phyloP scores from a whole-genome alignment of 1,140 invertebrate genomes.

The Conus ventricosus region DNA sequence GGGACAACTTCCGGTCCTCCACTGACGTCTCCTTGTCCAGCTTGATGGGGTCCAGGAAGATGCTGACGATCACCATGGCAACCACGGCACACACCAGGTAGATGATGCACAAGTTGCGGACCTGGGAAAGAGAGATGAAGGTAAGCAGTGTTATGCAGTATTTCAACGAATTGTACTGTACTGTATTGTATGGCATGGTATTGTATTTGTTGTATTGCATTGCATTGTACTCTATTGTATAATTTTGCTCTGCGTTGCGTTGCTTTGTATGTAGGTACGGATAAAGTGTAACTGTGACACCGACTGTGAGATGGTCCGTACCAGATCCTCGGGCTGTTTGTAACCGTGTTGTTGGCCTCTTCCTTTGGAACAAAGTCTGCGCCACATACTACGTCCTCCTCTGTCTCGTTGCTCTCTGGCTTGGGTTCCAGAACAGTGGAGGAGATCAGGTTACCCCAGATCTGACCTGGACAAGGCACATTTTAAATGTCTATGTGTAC shows the following conservation, averaged over 20 bases:
- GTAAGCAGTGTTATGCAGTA: neutral
- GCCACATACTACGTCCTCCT: neutral
- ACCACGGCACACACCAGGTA: conserved; percentile 90
- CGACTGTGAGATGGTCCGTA: neutral
- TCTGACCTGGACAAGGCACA: conserved; percentile 1
- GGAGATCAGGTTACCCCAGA: conserved; percentile 19
- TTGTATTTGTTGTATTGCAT: neutral
- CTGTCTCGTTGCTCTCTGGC: neutral
- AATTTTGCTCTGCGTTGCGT: too few species aligned
- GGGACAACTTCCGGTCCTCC: conserved; percentile 46
- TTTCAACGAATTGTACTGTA: neutral
- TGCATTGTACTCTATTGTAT: neutral
- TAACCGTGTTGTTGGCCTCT: neutral
- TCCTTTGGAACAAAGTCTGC: neutral
- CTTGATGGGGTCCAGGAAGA: conserved; percentile 86
- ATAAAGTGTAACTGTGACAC: too few species aligned
- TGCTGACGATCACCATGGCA: conserved; percentile 88
- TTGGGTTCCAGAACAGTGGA: neutral
- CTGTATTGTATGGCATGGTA: neutral
- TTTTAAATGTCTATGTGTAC: too few species aligned
- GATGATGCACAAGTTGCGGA: conserved; percentile 87
- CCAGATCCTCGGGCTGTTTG: neutral
- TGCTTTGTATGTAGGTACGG: neutral
- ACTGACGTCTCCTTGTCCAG: conserved; percentile 54
- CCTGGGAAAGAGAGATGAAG: conserved; percentile 45